Evolutionary conservation across 2,888 invertebrate species (phyloP), one percentile per base, ranked within the genome.

Genomic region (Notodonta dromedarius): DNA sequence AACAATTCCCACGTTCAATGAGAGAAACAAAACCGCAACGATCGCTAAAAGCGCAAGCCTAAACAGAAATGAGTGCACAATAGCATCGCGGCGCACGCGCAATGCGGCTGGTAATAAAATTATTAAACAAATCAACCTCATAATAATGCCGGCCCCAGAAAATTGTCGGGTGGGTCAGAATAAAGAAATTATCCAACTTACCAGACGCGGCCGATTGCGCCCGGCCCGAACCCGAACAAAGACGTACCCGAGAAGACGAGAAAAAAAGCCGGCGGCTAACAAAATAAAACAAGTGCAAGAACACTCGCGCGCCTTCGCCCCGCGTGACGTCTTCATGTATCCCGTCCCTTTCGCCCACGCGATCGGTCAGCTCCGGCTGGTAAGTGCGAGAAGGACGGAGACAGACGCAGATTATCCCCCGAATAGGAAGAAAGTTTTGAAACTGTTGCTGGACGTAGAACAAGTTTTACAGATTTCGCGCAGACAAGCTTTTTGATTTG

Each of bases 151-250:
- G 83, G 87, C 84, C 73, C 77, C 88, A 91, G 91, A 91, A 93
- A 92, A 93, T 93, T 92, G 91, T 92, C 88, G 89, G 92, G 89
- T 89, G 88, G 87, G 85, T 80, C 79, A 76, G 91, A 88, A 93
- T 93, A 92, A 93, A 93, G 93, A 93, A 93, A 93, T 93, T 93
- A 93, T 93, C 91, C 90, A 87, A 88, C 86, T 91, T 90, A 89
- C 90, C 77, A 71, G 74, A 64, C 87, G 80, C 82, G 86, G 86
- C 82, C 88, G 87, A 88, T 87, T 88, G 90, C 88, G 86, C 84
- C 79, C 81, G 78, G 81, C 68, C 77, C 78, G 74, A 81, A 78
- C 83, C 80, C 81, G 90, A 92, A 93, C 93, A 93, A 93, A 93
- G 93, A 93, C 91, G 93, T 92, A 87, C 85, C 88, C 78, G 79